Base-by-base conservation (phyloP, 2,113 vertebrate genomes). In the Syngnathoides biaculeatus region DNA sequence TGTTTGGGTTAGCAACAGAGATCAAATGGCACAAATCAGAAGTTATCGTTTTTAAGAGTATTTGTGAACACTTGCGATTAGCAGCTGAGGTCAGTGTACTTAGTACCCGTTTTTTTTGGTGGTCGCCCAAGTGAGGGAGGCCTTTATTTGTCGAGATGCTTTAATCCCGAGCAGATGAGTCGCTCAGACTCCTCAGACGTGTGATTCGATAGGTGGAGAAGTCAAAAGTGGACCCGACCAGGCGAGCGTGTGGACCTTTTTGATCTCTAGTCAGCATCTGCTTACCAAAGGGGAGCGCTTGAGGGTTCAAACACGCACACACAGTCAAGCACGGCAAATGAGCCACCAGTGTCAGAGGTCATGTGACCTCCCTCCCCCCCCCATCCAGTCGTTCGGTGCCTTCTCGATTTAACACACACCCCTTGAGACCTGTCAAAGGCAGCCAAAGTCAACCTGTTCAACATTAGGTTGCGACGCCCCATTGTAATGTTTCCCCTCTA, bases 211-310 rank as follows among this genome's bases (percentile, higher is more conserved):
- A 57, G 72, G 52, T 7, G 3, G 55, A 73, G 64, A 75, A 74
- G 69, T 61, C 39, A 76, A 76, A 73, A 69, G 72, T 61, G 78
- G 84, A 79, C 79, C 52, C 43, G 79, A 87, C 69, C 75, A 84
- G 68, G 82, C 5, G 57, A 61, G 68, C 68, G 60, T 12, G 69
- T 67, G 80, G 79, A 86, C 84, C 83, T 85, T 70, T 57, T 53
- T 82, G 84, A 86, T 86, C 85, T 78, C 73, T n/a, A 81, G 80
- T 81, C 86, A 74, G 82, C 74, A 59, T 84, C 77, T 82, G 64
- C 83, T 77, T 82, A 79, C 84, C 72, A 64, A 62, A 53, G 71
- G 71, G 76, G 69, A 60, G 61, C 57, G 62, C 60, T 62, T 24
- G 55, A 71, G 26, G 59, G 81, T 72, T 81, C 70, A 79, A 24